Evolutionary conservation across 2,888 invertebrate species (phyloP).

Genomic region (Sussaba pulchella): DNA sequence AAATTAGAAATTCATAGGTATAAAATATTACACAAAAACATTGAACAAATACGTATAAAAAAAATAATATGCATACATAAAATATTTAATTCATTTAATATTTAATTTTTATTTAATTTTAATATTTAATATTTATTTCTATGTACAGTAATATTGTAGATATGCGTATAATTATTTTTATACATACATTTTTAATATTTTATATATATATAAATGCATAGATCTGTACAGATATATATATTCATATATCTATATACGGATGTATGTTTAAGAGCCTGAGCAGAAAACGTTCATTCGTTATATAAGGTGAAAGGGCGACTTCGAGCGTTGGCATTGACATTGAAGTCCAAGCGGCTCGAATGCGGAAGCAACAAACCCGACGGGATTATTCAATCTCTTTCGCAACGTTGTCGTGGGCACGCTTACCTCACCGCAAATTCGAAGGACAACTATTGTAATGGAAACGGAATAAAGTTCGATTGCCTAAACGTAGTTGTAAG

Average conservation of each 20-base stretch:
- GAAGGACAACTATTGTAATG: not conserved
- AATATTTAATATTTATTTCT: too few species aligned
- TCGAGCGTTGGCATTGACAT: slow-evolving; percentile 82
- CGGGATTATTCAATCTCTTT: slow-evolving; percentile 82
- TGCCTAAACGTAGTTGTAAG: not conserved
- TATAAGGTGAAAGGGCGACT: slow-evolving; percentile 84
- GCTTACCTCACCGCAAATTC: slow-evolving; percentile 28
- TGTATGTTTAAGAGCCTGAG: slow-evolving; percentile 43
- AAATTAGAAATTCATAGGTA: not conserved
- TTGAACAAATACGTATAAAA: too few species aligned
- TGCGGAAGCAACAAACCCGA: slow-evolving; percentile 80
- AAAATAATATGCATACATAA: too few species aligned
- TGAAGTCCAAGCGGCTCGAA: slow-evolving; percentile 79
- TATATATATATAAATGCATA: not conserved
- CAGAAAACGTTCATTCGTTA: slow-evolving; percentile 75
- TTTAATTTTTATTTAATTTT: too few species aligned
- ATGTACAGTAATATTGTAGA: too few species aligned
- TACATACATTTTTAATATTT: too few species aligned
- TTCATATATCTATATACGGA: not conserved
- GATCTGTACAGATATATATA: not conserved
- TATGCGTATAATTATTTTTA: too few species aligned
- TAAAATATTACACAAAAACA: too few species aligned
- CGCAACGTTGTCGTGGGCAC: slow-evolving; percentile 79
- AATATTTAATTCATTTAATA: too few species aligned
- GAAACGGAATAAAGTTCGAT: not conserved